Percentiles rank a stretch among this genome's conserved stretches.
Evolutionary conservation across 2,888 invertebrate genomes (phyloP).

Genomic region (Drosophila eohydei): DNA sequence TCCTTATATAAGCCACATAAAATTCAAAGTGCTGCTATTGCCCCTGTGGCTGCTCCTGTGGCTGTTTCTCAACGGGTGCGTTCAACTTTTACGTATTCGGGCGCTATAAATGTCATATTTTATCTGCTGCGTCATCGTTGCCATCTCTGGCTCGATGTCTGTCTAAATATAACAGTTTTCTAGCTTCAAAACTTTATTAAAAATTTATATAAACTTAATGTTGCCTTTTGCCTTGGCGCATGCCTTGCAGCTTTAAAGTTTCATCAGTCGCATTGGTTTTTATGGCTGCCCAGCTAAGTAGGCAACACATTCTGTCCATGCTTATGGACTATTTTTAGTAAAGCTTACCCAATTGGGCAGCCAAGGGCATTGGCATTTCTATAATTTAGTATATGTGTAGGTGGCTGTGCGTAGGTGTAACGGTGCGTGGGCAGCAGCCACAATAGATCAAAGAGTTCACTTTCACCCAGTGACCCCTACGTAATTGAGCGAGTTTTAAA

Average conservation of each 20-base stretch:
- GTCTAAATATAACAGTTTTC: conserved; percentile 75
- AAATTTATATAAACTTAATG: conserved; percentile 71
- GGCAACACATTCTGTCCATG: conserved; percentile 48
- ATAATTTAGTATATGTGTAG: conserved; percentile 33
- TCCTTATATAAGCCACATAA: conserved; percentile 66
- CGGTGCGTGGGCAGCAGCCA: conserved; percentile 15
- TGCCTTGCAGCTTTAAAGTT: conserved; percentile 60
- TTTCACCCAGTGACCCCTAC: conserved; percentile 24
- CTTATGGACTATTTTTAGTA: conserved; percentile 53
- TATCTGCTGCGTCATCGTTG: conserved; percentile 50
- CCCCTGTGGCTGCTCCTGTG: conserved; percentile 37
- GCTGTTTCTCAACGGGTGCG: conserved; percentile 68
- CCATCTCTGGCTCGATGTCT: conserved; percentile 19
- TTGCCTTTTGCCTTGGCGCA: conserved; percentile 23
- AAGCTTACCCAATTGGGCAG: conserved; percentile 40
- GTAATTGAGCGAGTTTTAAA: conserved; percentile 28
- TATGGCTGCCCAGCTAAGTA: conserved; percentile 55
- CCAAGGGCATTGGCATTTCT: conserved; percentile 55
- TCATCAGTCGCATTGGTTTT: conserved; percentile 44
- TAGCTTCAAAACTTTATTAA: conserved; percentile 74
- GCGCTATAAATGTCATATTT: conserved; percentile 80
- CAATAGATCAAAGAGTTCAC: conserved; percentile 56
- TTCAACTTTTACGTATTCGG: conserved; percentile 76
- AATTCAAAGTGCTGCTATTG: conserved; percentile 58
- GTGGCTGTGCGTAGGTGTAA: conserved; percentile 2